Evolutionary conservation across 1,140 invertebrate species (phyloP).

Genomic region (Psilanteris sp.): DNA sequence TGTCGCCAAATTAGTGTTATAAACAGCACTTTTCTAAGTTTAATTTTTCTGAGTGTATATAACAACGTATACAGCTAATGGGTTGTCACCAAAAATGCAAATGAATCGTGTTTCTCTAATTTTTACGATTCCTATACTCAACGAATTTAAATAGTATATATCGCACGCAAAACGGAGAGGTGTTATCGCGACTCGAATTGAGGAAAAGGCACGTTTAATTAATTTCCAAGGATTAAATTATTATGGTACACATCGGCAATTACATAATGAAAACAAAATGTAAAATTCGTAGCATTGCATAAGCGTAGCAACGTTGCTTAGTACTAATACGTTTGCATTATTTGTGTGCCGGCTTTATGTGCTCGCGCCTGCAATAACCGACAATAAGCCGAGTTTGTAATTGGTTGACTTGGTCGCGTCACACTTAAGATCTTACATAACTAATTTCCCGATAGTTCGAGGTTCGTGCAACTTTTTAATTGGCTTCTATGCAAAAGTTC

Average conservation of each 20-base stretch:
- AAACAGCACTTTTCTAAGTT: too few relatives aligned
- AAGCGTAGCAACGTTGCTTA: too few relatives aligned
- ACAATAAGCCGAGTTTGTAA: constrained; percentile 27
- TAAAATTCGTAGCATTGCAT: constrained; percentile 29
- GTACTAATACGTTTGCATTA: constrained; percentile 1
- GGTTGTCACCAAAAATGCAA: too few relatives aligned
- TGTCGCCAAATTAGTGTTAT: too few relatives aligned
- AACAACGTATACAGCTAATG: too few relatives aligned
- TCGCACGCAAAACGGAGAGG: too few relatives aligned
- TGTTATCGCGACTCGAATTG: not conserved
- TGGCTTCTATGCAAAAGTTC: constrained; percentile 33
- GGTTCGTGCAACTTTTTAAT: constrained; percentile 26
- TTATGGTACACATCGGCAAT: constrained; percentile 17
- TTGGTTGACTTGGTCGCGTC: constrained; percentile 45
- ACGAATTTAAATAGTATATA: too few relatives aligned
- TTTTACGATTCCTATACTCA: too few relatives aligned
- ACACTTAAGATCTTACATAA: constrained; percentile 52
- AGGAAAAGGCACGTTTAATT: constrained; percentile 12
- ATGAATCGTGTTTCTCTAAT: too few relatives aligned
- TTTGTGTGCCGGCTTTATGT: constrained; percentile 9
- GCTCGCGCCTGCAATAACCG: constrained; percentile 7
- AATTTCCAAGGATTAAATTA: constrained; percentile 41
- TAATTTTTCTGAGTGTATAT: too few relatives aligned
- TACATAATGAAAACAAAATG: constrained; percentile 40
- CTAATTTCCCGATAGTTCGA: constrained; percentile 31